A percentile compares a stretch with the other conserved stretches of the same genome.
These are phyloP conservation scores for Porites australiensis DNA, from an alignment of 64 coral and sea anemone species.

Conservation along the genomic window DNA sequence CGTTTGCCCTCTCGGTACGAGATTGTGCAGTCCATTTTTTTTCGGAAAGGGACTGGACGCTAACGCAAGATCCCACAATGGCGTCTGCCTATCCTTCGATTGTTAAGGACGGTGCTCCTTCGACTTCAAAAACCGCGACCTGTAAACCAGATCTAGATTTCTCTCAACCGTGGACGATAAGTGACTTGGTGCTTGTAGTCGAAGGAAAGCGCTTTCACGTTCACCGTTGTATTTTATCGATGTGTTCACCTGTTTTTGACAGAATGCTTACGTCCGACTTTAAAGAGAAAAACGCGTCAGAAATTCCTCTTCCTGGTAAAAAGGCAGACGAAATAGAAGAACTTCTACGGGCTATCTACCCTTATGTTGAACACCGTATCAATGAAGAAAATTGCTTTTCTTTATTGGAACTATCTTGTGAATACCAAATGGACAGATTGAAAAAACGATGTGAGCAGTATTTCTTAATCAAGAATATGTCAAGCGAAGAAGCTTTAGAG, in stretches of 20 bases:
- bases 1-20: too few relatives aligned
- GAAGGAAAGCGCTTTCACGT: conserved; percentile 58
- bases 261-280: conserved; percentile 64
- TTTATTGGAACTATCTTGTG: conserved; percentile 35
- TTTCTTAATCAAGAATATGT: neutral
- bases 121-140: neutral
- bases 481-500: neutral
- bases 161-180: conserved; percentile 53
- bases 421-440: conserved; percentile 46
- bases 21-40: too few relatives aligned
- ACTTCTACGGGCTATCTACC: conserved; percentile 53
- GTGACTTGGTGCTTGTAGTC: conserved; percentile 61
- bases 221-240: conserved; percentile 51
- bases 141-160: conserved; percentile 46
- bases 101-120: neutral
- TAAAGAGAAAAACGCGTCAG: conserved; percentile 37
- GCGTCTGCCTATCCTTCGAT: neutral
- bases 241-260: conserved; percentile 74
- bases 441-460: conserved; percentile 33
- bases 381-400: conserved; percentile 37
- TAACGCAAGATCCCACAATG: neutral
- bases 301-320: conserved; percentile 55
- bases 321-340: conserved; percentile 56
- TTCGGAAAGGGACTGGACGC: too few relatives aligned
- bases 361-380: conserved; percentile 42